Conservation (phyloP, 2,888 invertebrate species). For the Nemotelus nigrinus region DNA sequence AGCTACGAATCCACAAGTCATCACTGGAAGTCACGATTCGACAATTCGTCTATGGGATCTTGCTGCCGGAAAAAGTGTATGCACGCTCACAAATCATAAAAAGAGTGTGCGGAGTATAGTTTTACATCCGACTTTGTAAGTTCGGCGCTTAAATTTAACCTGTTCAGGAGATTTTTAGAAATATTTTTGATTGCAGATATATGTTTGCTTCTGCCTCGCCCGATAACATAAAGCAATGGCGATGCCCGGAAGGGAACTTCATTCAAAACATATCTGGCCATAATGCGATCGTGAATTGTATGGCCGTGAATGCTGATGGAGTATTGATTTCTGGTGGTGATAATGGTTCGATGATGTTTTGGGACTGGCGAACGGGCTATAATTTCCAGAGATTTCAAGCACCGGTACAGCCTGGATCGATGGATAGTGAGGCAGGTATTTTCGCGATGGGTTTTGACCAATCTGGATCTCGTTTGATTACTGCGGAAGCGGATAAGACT, state of each 20-base stretch:
- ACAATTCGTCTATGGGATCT: slow-evolving; percentile 98
- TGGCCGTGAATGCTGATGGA: slow-evolving; percentile 94
- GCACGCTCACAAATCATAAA: slow-evolving; percentile 98
- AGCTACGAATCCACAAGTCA: slow-evolving; percentile 91
- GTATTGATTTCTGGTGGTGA: slow-evolving; percentile 98
- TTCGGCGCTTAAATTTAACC: slow-evolving; percentile 49
- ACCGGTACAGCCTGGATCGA: slow-evolving; percentile 97
- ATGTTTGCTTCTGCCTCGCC: slow-evolving; percentile 98
- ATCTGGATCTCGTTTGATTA: slow-evolving; percentile 93
- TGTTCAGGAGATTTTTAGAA: slow-evolving; percentile 9
- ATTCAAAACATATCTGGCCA: slow-evolving; percentile 97
- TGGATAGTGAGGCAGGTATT: slow-evolving; percentile 98
- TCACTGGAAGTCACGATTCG: slow-evolving; percentile 95
- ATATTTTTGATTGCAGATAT: slow-evolving; percentile 61
- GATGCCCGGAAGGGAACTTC: slow-evolving; percentile 96
- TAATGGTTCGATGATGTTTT: slow-evolving; percentile 95
- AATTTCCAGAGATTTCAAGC: slow-evolving; percentile 95
- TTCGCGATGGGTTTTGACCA: slow-evolving; percentile 96
- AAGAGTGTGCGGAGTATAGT: slow-evolving; percentile 88
- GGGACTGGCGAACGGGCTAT: slow-evolving; percentile 99
- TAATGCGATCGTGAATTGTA: slow-evolving; percentile 96
- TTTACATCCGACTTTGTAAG: slow-evolving; percentile 77
- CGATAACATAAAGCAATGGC: slow-evolving; percentile 99
- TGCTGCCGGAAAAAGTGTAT: slow-evolving; percentile 92
- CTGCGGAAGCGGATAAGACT: slow-evolving; percentile 98